Conservation (phyloP, 1,140 invertebrate species). For the Drosophila orena region DNA sequence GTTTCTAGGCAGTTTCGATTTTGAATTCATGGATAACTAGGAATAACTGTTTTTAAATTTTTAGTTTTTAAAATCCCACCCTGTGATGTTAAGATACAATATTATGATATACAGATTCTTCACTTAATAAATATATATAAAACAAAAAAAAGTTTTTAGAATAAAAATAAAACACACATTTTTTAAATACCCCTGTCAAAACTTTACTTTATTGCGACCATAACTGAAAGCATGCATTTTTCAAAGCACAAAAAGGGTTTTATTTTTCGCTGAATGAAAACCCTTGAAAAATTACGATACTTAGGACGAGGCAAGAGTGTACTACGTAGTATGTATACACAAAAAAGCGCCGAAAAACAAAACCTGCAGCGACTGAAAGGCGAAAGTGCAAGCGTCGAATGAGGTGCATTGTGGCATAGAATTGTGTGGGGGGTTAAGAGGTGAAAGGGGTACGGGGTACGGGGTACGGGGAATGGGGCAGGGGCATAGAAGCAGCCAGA, state of each 20-base stretch:
- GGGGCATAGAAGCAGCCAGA: slow-evolving; percentile 7
- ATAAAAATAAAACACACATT: no score
- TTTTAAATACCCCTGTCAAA: no score
- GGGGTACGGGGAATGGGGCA: no score
- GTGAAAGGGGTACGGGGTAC: neutral
- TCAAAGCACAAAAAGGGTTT: slow-evolving; percentile 23
- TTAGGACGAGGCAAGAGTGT: neutral
- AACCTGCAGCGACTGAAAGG: slow-evolving; percentile 33
- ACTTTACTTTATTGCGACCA: neutral
- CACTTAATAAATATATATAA: no score
- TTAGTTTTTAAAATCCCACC: no score
- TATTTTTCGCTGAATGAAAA: slow-evolving; percentile 6
- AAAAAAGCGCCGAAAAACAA: slow-evolving; percentile 23
- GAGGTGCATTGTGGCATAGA: slow-evolving; percentile 49
- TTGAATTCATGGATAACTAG: no score
- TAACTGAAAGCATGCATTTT: neutral
- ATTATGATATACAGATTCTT: no score
- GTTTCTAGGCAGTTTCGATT: no score
- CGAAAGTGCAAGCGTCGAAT: slow-evolving; percentile 36
- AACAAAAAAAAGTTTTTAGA: no score
- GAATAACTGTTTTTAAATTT: no score
- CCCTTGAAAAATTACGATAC: slow-evolving; percentile 29
- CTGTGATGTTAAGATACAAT: no score
- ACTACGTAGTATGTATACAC: neutral
- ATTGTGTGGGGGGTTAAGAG: slow-evolving; percentile 19